These are phyloP conservation scores for Triplophysa siluroides DNA, from an alignment of 2,113 vertebrate genomes.

Conservation along the genomic window DNA sequence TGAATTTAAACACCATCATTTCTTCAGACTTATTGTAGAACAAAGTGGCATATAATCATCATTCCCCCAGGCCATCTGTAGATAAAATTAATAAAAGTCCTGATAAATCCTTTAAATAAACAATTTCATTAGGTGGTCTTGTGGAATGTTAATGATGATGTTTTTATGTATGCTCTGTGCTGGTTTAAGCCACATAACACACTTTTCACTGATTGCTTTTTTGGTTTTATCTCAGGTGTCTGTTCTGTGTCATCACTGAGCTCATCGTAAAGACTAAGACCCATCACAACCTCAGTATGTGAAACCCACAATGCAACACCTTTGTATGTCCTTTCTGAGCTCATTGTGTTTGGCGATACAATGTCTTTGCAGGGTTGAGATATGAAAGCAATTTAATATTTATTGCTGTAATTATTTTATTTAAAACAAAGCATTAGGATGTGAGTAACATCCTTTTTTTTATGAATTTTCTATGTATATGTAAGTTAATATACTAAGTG, in stretches of 20 bases:
- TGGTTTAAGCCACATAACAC: background rate
- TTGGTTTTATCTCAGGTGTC: background rate
- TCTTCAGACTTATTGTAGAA: slow-evolving; percentile 22
- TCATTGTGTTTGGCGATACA: background rate
- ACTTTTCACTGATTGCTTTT: background rate
- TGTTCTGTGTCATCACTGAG: background rate
- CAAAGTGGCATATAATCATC: slow-evolving; percentile 1
- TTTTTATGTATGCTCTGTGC: background rate
- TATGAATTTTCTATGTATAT: background rate
- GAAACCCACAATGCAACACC: background rate
- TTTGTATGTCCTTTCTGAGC: slow-evolving; percentile 6
- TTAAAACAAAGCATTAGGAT: background rate
- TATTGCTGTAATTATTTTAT: background rate
- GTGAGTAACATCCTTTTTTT: background rate
- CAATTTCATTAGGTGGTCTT: background rate
- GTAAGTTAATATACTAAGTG: no score
- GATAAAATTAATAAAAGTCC: background rate
- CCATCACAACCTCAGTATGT: background rate
- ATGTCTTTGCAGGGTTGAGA: background rate
- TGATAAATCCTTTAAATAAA: slow-evolving; percentile 29
- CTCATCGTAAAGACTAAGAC: background rate
- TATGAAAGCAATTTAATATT: background rate
- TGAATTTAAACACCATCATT: background rate
- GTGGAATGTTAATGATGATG: background rate
- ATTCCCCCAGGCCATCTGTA: slow-evolving; percentile 2